Conservation (phyloP, 2,888 invertebrate species). For the Pherbina coryleti region DNA sequence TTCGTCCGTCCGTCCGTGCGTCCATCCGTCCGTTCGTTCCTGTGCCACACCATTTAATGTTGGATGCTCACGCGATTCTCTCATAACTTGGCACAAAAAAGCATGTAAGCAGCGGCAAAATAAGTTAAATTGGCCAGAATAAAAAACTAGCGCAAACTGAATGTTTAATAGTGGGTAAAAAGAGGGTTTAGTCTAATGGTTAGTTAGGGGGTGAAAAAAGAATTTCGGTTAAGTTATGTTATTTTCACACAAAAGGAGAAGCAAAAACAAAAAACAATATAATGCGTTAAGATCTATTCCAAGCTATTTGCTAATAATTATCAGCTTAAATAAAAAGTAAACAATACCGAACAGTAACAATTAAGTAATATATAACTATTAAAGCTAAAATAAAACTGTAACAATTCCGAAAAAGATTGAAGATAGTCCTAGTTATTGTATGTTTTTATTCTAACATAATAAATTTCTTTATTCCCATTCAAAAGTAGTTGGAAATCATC, state of each 20-base stretch:
- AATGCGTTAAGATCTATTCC: no score
- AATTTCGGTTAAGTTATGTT: not conserved
- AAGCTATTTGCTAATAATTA: no score
- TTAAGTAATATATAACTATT: no score
- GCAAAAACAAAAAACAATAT: no score
- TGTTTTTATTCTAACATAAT: no score
- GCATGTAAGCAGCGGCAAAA: not conserved
- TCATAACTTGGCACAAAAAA: conserved; percentile 1
- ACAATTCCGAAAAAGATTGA: no score
- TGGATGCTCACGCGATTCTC: conserved; percentile 3
- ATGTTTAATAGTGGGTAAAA: not conserved
- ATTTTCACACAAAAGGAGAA: not conserved
- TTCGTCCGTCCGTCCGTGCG: not conserved
- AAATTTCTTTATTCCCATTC: no score
- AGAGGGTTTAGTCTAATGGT: not conserved
- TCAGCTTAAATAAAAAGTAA: no score
- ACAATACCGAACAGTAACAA: no score
- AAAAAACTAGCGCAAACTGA: not conserved
- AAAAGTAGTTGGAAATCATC: no score
- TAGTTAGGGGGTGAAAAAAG: not conserved
- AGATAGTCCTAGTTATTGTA: no score
- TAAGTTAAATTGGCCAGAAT: not conserved
- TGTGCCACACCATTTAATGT: not conserved
- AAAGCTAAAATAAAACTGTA: no score
- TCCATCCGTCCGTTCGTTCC: not conserved